These are phyloP conservation scores for Hippocampus zosterae DNA, from an alignment of 2,113 vertebrate species.

Conservation along the genomic window DNA sequence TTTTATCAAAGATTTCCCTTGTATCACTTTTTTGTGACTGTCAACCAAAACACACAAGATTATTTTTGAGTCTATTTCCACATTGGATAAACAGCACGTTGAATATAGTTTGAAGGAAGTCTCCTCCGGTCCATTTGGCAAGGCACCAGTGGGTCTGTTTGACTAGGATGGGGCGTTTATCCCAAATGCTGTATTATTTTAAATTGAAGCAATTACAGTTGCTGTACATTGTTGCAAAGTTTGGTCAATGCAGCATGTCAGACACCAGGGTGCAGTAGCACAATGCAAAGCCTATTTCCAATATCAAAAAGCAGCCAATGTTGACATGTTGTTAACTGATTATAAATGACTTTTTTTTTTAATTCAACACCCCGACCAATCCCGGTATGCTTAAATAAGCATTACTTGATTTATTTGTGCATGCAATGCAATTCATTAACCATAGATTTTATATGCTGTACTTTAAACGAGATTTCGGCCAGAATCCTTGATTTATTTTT, in stretches of 20 bases:
- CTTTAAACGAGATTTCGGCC: not conserved
- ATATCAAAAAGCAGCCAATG: not conserved
- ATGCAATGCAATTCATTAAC: too few species aligned
- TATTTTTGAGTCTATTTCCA: not conserved
- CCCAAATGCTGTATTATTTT: not conserved
- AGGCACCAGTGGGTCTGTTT: not conserved
- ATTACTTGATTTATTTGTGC: not conserved
- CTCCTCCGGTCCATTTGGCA: not conserved
- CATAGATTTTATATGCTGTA: not conserved
- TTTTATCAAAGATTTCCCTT: not conserved
- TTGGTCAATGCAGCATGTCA: slow-evolving; percentile 35
- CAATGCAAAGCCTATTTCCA: slow-evolving; percentile 13
- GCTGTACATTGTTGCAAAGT: not conserved
- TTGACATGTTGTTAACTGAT: not conserved
- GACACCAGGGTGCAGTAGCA: slow-evolving; percentile 71
- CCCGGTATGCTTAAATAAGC: not conserved
- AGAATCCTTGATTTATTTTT: not conserved
- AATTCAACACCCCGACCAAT: not conserved
- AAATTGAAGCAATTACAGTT: not conserved
- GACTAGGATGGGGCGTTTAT: not conserved
- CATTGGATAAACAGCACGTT: not conserved
- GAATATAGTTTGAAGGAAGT: not conserved
- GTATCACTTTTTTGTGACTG: not conserved
- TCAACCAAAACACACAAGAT: not conserved
- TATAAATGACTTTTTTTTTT: not conserved